These are phyloP conservation scores for Alces alces DNA, from an alignment of 2,113 vertebrate genomes.

Conservation along the genomic window DNA sequence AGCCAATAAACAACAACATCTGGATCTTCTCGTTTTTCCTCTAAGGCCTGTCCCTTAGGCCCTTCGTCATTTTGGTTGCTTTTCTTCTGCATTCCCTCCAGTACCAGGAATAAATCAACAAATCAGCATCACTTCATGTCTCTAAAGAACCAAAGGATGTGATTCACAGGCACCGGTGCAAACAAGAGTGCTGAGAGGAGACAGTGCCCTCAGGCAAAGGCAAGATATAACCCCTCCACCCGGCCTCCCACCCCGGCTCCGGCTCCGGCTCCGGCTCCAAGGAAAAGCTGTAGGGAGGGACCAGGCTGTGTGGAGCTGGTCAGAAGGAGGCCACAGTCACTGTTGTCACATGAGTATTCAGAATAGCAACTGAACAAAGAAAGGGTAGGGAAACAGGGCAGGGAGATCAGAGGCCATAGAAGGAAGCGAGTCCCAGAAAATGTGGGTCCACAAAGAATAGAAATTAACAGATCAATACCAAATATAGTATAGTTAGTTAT, in stretches of 20 bases:
- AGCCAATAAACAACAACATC: conserved; percentile 50
- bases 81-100: conserved; percentile 14
- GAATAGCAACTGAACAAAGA: background rate
- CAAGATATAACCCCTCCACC: background rate
- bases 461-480: background rate
- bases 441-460: background rate
- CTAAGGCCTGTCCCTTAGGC: background rate
- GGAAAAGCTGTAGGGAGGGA: background rate
- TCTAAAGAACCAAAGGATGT: background rate
- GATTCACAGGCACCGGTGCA: background rate
- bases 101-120: conserved; percentile 25
- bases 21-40: conserved; percentile 29
- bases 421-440: background rate
- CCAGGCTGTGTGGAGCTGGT: background rate
- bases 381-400: background rate
- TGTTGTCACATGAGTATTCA: background rate
- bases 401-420: background rate
- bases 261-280: fast-evolving
- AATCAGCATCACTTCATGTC: background rate
- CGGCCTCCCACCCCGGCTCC: fast-evolving
- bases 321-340: background rate
- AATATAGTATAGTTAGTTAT: background rate
- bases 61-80: background rate
- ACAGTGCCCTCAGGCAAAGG: background rate
- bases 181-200: background rate